Base-by-base conservation (phyloP, 1,140 invertebrate species). In the Trichogramma pretiosum region DNA sequence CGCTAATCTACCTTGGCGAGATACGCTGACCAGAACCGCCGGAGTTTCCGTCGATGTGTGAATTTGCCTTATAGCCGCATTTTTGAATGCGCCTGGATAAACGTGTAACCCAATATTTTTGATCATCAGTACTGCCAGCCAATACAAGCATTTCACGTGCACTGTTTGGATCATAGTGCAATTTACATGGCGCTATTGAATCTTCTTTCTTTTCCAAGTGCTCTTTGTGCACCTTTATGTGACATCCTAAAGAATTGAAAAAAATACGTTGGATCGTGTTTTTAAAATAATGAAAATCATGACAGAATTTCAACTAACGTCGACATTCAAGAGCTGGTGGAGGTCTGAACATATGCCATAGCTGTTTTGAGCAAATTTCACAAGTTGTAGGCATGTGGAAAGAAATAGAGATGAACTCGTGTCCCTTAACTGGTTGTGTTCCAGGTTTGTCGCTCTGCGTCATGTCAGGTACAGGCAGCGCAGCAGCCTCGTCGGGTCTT, bases 371-470 rank as follows among this genome's bases (percentile, higher is more conserved):
- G 79, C 95, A 99, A 40, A 92, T 86, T 75, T 99, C 95, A 74
- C 95, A 99, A 50, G 88, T 88, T 2, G 95, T 96, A 26, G 94
- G 94, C 82, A 97, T 98, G 71, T 98, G 93, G 74, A 90, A 99
- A 52, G 87, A 92, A 57, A 99, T 93, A 56, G 89, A 85, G 48
- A 97, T 78, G 60, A 99, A 92, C 68, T 98, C 93, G 72, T 98
- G 95, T 2, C 93, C 92, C 74, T 98, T 97, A 63, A 95, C 81
- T 52, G 82, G 76, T 42, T 92, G 79, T 22, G 84, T 85, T 53
- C 87, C 87, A 13, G 77, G 78, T 65, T 89, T 87, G 55, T 89
- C 83, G 36, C 61, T 63, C 65, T 59, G 68, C 53, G 60, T 62
- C 53, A 63, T 53, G 61, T 69, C 67, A 57, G 64, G 59, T 48